Evolutionary conservation across 1,140 invertebrate species (phyloP), one percentile per base, ranked within the genome.

Genomic region (Cataglyphis hispanica): DNA sequence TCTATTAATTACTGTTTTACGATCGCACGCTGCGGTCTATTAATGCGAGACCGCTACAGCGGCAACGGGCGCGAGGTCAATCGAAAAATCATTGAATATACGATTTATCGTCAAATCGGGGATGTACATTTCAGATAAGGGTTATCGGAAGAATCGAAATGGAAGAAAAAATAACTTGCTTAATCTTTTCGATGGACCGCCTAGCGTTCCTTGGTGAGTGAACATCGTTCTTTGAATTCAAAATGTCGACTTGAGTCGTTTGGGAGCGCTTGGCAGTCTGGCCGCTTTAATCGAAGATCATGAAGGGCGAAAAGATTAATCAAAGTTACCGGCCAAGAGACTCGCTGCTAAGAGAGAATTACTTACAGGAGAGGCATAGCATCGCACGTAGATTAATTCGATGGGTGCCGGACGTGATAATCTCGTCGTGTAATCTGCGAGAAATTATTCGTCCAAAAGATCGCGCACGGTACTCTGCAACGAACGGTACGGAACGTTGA

Each of bases 1-100:
- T 92, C 84, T 89, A 93, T 94, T 92, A 93, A 93, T 94, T 89
- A 89, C 78, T 50, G 90, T 92, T 92, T 93, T 92, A 85, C 70
- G 53, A 63, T 11, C 60, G 34, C 46, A 13, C 19, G 40, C 7
- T 8, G 25, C 19, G 22, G 16, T 50, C 46, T 53, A n/a, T 78
- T 72, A 58, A 85, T 78, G 25, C 19, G n/a, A 37, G 50, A 7
- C n/a, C 11, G 74, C 25, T 8, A 25, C n/a, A 25, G 2, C 58
- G 58, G 2, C 11, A 25, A 27, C 22, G 27, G 27, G 5, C 11
- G 46, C 19, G 27, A 10, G n/a, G 27, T 34, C 46, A 19, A 34
- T 56, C 22, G 8, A 53, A 61, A 61, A 27, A 0, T 19, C 22
- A 76, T 25, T n/a, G n/a, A 2, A 25, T 50, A 50, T 50, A 50